Base-by-base conservation (phyloP, 2,888 invertebrate genomes). In the Xylocampa areola region DNA sequence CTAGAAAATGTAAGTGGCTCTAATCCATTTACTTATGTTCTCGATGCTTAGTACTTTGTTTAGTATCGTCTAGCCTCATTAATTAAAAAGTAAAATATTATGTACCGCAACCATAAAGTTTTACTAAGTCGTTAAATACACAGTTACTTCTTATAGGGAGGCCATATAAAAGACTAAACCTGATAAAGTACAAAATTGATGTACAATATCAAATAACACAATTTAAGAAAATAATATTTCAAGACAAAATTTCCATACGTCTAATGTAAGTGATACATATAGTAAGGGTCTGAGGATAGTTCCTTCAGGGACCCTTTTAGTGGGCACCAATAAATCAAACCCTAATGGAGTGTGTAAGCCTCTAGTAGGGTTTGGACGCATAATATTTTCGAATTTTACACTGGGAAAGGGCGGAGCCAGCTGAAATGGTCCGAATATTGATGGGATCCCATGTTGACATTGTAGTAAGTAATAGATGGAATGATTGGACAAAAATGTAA, bases 241-340 rank as follows among this genome's bases (percentile, higher is more conserved):
- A 77, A 80, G 78, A 66, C 77, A 76, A 73, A 85, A 91, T 91
- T 90, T 88, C 86, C 90, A 90, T 91, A 88, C 82, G 83, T 81
- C 88, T 90, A 89, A 90, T 91, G 87, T 86, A 88, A 84, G 83
- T 87, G 84, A 89, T 89, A 87, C 80, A 84, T 85, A 86, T 80
- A 86, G 81, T 77, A 82, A 84, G 82, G 89, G 89, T 73, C 87
- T 85, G 75, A 88, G 85, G 82, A 86, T 80, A 79, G 86, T 78
- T 88, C 87, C 90, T 90, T 88, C 87, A 73, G 87, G 85, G 88
- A 92, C 90, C 90, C 92, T 92, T 92, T 92, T 92, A 91, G 89
- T 86, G 85, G 84, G 80, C 71, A 81, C 87, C 83, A 81, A 92
- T 92, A 92, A 92, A 92, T 92, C 92, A 92, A 88, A 74, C 75